Percentiles rank a stretch among this genome's conserved stretches.
Conservation (phyloP, 2,888 invertebrate species). For the Aphidius colemani region DNA sequence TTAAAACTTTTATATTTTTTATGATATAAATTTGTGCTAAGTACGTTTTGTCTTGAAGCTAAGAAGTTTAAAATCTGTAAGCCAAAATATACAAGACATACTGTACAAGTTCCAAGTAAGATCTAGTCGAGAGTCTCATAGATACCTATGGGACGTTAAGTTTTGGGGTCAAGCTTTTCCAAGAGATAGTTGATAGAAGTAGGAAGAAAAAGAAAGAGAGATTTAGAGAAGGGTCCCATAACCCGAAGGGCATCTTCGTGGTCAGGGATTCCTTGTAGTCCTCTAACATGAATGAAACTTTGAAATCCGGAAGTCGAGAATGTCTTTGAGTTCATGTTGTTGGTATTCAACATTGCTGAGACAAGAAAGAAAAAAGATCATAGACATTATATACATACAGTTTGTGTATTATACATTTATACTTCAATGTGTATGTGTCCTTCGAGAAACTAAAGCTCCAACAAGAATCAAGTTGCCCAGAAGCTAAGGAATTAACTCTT, state of each 20-base stretch:
- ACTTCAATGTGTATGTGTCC: slow-evolving; percentile 14
- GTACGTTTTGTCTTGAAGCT: neutral
- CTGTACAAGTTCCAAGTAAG: neutral
- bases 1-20: no score
- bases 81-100: no score
- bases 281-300: slow-evolving; percentile 48
- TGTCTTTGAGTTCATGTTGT: slow-evolving; percentile 56
- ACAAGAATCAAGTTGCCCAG: slow-evolving; percentile 17
- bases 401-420: no score
- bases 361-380: no score
- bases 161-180: slow-evolving; percentile 46
- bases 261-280: slow-evolving; percentile 53
- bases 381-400: no score
- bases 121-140: slow-evolving; percentile 1
- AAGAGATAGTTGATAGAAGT: slow-evolving; percentile 39
- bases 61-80: neutral
- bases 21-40: no score
- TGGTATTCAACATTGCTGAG: no score
- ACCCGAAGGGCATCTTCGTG: slow-evolving; percentile 51
- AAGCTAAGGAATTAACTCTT: slow-evolving; percentile 18
- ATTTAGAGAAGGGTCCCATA: slow-evolving; percentile 11
- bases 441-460: slow-evolving; percentile 12
- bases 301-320: slow-evolving; percentile 55
- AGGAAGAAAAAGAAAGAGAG: slow-evolving; percentile 26
- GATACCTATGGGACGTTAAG: slow-evolving; percentile 37